Evolutionary conservation across 2,113 vertebrate genomes (phyloP), one percentile per base, ranked within the genome.

Genomic region (Labeo catla): DNA sequence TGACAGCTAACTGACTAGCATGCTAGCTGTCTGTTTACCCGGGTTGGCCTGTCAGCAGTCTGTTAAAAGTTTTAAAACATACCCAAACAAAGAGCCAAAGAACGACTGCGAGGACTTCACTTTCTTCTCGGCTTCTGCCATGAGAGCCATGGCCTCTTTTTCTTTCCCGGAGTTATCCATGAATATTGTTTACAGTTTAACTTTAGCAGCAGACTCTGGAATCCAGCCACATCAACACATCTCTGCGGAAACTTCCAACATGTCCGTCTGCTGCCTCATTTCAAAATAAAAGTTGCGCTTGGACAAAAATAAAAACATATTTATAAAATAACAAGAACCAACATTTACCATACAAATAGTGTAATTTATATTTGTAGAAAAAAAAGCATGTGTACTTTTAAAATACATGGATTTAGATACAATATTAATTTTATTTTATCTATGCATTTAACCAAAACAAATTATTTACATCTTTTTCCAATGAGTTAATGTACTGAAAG

Each of bases 121-220:
- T 91, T 97, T 98, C 93, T 96, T 97, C 59, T 98, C 97, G 8
- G 97, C 97, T 83, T 98, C 97, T 10, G 96, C 95, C 87, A 98
- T 91, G 36, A 98, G 92, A 76, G 96, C 96, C 91, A 92, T 83
- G 0, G 97, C 97, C 87, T 98, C 97, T 49, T 97, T 98, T 81
- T 97, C 97, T 92, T 98, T 98, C 21, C 95, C 96, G 36, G 95
- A 96, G 87, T 94, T 97, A 90, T 98, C 96, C 97, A 98, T 98
- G 78, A 92, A 88, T 66, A 36, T 72, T 76, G 28, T 84, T 36
- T 78, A 61, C 61, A 45, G 57, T 28, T 74, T 36, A 86, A 61
- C 81, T 36, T 63, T 16, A 21, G 73, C 85, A 21, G 15, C 47
- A 63, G 8, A 50, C 21, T 45, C 45, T 43, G 7, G 66, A 73